phyloP scores from a whole-genome alignment of 2,888 invertebrate species.

The Cryptus viduatorius region DNA sequence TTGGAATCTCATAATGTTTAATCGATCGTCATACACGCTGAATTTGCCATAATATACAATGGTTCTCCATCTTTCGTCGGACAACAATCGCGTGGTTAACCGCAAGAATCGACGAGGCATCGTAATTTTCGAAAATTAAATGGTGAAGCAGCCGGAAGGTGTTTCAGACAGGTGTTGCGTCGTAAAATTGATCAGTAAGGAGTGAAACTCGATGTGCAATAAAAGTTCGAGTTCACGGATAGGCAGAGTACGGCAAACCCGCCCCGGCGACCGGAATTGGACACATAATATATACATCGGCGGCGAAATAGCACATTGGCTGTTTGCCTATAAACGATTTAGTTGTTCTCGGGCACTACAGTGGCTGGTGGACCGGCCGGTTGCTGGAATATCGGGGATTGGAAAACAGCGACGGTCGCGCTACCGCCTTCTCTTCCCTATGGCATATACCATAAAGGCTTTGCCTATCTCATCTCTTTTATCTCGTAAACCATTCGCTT shows the following conservation, averaged over 20 bases:
- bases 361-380: background rate
- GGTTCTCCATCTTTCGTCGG: background rate
- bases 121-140: constrained; percentile 39
- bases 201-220: constrained; percentile 28
- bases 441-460: background rate
- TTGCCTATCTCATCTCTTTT: background rate
- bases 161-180: constrained; percentile 51
- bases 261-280: constrained; percentile 50
- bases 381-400: constrained; percentile 20
- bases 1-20: background rate
- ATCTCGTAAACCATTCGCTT: constrained; percentile 8
- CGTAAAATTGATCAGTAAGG: background rate
- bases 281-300: constrained; percentile 41
- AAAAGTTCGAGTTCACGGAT: constrained; percentile 29
- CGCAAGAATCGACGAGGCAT: background rate
- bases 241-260: background rate
- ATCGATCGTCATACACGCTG: background rate
- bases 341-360: constrained; percentile 21
- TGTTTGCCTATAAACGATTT: constrained; percentile 65
- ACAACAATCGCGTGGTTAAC: background rate
- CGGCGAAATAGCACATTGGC: constrained; percentile 54
- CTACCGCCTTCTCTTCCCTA: background rate
- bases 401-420: background rate
- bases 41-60: background rate
- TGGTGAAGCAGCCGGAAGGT: constrained; percentile 22